Evolutionary conservation across 64 coral and sea anemone species (phyloP), one percentile per base, ranked within the genome.

Genomic region (Porites lutea): DNA sequence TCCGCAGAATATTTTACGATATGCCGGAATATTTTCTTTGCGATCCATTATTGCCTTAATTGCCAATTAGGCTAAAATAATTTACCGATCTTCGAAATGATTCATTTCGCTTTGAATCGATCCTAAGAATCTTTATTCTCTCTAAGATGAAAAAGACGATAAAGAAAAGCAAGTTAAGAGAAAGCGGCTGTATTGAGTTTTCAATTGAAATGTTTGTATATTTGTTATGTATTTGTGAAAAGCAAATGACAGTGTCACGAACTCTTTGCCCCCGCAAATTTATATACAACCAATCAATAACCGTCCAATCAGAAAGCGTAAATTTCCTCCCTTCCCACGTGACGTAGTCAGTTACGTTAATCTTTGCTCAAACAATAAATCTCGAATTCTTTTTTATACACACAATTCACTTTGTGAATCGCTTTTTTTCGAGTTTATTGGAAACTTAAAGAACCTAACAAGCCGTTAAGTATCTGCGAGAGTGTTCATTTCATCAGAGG

Each of bases 221-320:
- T 68, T 84, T 84, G 59, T 84, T 68, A 57, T 22, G 22, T 51
- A 43, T 68, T 84, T 84, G 59, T 58, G 16, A 83, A 64, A 83
- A 59, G 60, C 58, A 65, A 83, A 83, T 66, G 14, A 37, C 2
- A 1, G 15, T 84, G 81, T 84, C 81, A 84, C 62, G 48, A 84
- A 69, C 18, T 80, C 13, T 6, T 1, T 50, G 4, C 45, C 79
- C 44, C 37, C 59, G 8, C 45, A 48, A 84, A 84, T 84, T 83
- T 84, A 69, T 84, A 69, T 63, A 69, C 46, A 84, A 84, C 81
- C 65, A 68, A 68, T 69, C 37, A 68, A 52, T 0, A 13, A 68
- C 62, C 5, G 10, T 8, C 81, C 59, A 84, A 84, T 84, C 37
- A 68, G 19, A 84, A 84, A 10, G 7, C 62, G 47, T 48, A 10